Evolutionary conservation across 2,113 vertebrate species (phyloP), one percentile per base, ranked within the genome.

Genomic region (Pedionomus torquatus): DNA sequence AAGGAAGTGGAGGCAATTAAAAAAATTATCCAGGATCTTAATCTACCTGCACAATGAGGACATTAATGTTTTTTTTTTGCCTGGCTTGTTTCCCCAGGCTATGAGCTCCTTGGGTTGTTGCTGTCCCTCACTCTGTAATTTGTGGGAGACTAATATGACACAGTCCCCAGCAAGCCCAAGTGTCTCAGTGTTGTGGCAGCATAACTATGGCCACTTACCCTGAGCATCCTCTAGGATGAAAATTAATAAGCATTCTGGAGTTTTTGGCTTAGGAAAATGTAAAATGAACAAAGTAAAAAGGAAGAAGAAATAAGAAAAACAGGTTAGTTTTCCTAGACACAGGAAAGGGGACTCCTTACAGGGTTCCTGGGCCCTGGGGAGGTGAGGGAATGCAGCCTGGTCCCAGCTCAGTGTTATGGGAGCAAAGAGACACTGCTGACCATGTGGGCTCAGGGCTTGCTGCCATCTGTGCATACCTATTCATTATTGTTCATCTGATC

Each of bases 351-450:
- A 46, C 35, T 3, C 3, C 2, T 23, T 13, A 18, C 10, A 7
- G 13, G 17, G 35, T 19, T 87, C 16, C 30, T 0, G 0, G 48
- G 44, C 2, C 9, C 0, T 0, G 19, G 7, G 23, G 31, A 78
- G 10, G 2, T 43, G 30, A 79, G n/a, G 26, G 39, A 15, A 31
- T 2, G 4, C 28, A 63, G 51, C 17, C 31, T 1, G 2, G 16
- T 43, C 51, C 11, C 46, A 82, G 41, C 23, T 52, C 1, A 1
- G 13, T 58, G 46, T 49, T 44, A 13, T 0, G 14, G 41, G 11
- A 82, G 48, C 18, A 58, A 35, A 35, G 51, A 46, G 71, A 39
- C 0, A 1, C 23, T 70, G n/a, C 37, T 83, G 54, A 35, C 23
- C 31, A 2, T 1, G 0, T 7, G 20, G 46, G 15, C 30, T 71